Percentiles rank a stretch among this genome's conserved stretches.
Conservation (phyloP, 2,113 vertebrate species). For the Himantopus leucocephalus region DNA sequence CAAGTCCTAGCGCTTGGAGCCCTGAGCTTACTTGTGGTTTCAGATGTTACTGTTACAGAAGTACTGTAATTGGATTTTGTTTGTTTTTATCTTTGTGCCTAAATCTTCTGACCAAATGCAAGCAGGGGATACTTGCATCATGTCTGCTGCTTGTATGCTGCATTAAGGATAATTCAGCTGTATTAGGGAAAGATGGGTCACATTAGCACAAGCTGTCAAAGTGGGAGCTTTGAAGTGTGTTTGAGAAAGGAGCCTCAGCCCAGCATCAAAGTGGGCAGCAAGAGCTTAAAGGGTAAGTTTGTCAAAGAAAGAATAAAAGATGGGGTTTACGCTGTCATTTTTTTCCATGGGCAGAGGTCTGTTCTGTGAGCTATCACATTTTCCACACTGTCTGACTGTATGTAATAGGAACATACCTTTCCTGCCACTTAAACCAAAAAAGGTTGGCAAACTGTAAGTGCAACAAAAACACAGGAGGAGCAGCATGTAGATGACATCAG, state of each 20-base stretch:
- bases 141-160: neutral
- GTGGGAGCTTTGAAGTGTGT: neutral
- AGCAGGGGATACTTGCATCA: neutral
- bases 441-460: neutral
- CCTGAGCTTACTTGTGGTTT: neutral
- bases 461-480: neutral
- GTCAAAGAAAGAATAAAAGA: neutral
- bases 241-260: neutral
- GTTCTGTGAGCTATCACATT: neutral
- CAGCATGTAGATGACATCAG: neutral
- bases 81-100: neutral
- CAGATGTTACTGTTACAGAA: neutral
- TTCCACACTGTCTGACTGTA: neutral
- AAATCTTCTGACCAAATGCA: neutral
- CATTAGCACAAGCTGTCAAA: neutral
- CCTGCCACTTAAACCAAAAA: neutral
- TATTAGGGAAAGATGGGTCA: neutral
- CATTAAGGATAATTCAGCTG: neutral
- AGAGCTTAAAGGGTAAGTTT: neutral
- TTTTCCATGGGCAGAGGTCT: neutral
- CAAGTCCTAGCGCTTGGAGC: rapidly evolving
- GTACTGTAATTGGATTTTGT: neutral
- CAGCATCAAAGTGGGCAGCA: neutral
- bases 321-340: neutral
- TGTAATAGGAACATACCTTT: neutral